Evolutionary conservation across 2,113 vertebrate species (phyloP), one percentile per base, ranked within the genome.

Genomic region (Sapajus apella): DNA sequence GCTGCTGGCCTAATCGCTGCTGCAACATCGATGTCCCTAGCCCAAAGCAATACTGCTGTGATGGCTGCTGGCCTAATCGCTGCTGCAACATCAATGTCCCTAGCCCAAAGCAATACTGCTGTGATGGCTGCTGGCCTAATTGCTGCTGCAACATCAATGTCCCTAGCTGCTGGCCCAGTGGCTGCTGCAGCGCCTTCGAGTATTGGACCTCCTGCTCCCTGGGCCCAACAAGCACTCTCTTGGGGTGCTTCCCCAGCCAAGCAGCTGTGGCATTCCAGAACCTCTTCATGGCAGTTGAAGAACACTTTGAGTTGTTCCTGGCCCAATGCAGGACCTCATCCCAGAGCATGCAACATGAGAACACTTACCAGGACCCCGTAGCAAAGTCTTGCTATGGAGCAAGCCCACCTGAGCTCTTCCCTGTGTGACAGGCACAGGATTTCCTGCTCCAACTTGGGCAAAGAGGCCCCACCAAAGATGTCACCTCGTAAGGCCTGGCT

Each of bases 341-440:
- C 55, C 99, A 99, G 99, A 99, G 99, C 0, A 99, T 99, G 91
- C 99, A 99, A 89, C 99, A 99, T 80, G 99, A 99, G 97, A 99
- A 99, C 98, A 99, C 99, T 21, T 99, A 99, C 80, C 98, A 99
- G 97, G 99, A 99, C 91, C 99, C 99, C 25, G 97, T 99, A 97
- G 99, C 99, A 6, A 99, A 99, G 85, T 99, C 99, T 97, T 99
- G 99, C 98, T 99, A 99, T 1, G 99, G 99, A 0, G 99, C 99
- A 97, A 99, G 99, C 95, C 99, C 99, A 5, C 99, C 99, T 0
- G 99, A 99, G 94, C 99, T 99, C 0, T 99, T 99, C 93, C 99
- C 99, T 0, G 98, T 99, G 0, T 99, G 98, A 99, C 4, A 27
- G 84, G 20, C 0, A 10, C 14, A 0, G 75, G 40, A 0, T 47